Percentiles rank a stretch among this genome's conserved stretches.
These are phyloP conservation scores for Julus scandinavius DNA, from an alignment of 2,888 invertebrate genomes.

Conservation along the genomic window DNA sequence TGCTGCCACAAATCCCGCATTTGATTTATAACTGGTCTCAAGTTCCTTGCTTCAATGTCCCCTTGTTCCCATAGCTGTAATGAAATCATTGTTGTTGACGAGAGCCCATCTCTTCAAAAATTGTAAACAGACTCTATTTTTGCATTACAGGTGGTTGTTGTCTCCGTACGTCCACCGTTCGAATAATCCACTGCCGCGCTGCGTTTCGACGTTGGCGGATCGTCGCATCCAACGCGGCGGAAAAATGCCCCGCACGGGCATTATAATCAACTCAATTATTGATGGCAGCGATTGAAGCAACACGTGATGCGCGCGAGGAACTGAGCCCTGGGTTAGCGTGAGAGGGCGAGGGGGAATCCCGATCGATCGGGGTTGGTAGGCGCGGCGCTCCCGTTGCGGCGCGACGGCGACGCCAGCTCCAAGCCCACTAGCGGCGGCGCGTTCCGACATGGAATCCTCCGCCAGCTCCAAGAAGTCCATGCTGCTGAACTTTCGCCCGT, in stretches of 20 bases:
- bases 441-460: constrained; percentile 23
- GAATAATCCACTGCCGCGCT: no score
- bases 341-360: neutral
- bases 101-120: neutral
- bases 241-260: neutral
- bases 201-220: neutral
- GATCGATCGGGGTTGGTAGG: constrained; percentile 17
- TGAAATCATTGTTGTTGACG: neutral
- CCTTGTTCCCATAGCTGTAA: neutral
- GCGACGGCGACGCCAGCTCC: constrained; percentile 10
- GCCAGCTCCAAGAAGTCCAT: constrained; percentile 48
- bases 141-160: neutral
- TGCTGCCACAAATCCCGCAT: no score
- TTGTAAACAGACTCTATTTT: constrained; percentile 6
- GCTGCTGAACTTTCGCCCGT: constrained; percentile 53
- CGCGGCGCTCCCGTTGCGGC: constrained; percentile 2
- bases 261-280: neutral
- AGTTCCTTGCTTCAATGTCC: no score
- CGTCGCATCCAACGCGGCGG: neutral
- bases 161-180: neutral
- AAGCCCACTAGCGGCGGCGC: neutral
- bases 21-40: no score
- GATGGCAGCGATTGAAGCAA: neutral
- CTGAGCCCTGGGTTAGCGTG: neutral
- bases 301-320: neutral